Base-by-base conservation (phyloP, 2,888 invertebrate species). In the Catocala nupta region DNA sequence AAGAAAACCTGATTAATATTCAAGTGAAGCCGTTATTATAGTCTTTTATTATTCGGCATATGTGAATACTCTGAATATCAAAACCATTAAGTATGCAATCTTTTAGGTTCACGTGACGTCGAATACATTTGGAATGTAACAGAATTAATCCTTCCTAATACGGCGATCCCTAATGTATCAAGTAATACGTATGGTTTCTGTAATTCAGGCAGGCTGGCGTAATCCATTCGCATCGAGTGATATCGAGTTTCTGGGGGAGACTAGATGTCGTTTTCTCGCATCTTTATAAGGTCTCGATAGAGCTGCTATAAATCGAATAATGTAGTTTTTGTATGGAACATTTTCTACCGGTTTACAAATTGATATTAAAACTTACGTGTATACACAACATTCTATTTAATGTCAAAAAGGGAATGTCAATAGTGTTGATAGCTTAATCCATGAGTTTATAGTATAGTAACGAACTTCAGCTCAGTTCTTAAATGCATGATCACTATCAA, bases 131-230 rank as follows among this genome's bases (percentile, higher is more conserved):
- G 78, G 81, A 86, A 86, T 83, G 71, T 85, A 87, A 81, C 82
- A 81, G 85, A 86, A 91, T 92, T 92, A 93, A 93, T 93, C 90
- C 90, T 79, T 77, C 82, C 80, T 91, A 88, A 91, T 89, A 87
- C 86, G 81, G 81, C 85, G 87, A 88, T 88, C 87, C 89, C 82
- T 87, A 84, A 89, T 89, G 87, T 92, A 92, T 90, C 89, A 84
- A 85, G 82, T 86, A 47, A 85, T 83, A 82, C 85, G 78, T 94
- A 94, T 90, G 94, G 94, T 93, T 93, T 94, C 93, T 89, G 91
- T 94, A 92, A 93, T 93, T 92, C 91, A 90, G 91, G 86, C 88
- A 83, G 88, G 84, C 83, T 80, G 78, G 81, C 78, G 90, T 93
- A 93, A 93, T 93, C 93, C 91, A 88, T 87, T 90, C 85, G 86